These are phyloP conservation scores for Drosophila kikkawai DNA, from an alignment of 1,140 invertebrate species.

Conservation along the genomic window DNA sequence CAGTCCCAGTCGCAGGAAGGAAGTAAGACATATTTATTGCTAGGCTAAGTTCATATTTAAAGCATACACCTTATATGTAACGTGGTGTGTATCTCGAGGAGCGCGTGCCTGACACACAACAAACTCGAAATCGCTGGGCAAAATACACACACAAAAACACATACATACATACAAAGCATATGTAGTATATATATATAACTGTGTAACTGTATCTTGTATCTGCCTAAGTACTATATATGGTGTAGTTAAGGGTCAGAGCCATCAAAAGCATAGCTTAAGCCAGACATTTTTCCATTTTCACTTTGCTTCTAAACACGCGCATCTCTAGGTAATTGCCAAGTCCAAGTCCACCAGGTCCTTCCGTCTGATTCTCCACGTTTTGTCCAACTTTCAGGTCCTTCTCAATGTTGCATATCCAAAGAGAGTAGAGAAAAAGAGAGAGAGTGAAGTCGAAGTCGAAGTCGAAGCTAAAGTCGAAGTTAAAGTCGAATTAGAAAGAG, in stretches of 20 bases:
- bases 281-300: conserved; percentile 34
- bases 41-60: conserved; percentile 75
- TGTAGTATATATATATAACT: conserved; percentile 20
- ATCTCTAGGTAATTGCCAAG: conserved; percentile 20
- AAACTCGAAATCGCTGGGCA: conserved; percentile 12
- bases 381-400: conserved; percentile 3
- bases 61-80: conserved; percentile 35
- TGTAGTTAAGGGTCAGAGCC: conserved; percentile 55
- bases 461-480: no score
- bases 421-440: background rate
- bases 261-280: conserved; percentile 68
- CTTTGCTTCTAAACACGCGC: conserved; percentile 19
- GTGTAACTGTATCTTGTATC: conserved; percentile 19
- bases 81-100: conserved; percentile 47
- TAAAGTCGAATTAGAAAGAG: background rate
- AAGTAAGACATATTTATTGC: conserved; percentile 68
- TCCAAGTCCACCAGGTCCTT: background rate
- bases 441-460: no score
- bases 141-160: background rate
- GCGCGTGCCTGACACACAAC: conserved; percentile 57
- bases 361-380: conserved; percentile 15
- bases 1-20: conserved; percentile 17
- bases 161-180: conserved; percentile 16
- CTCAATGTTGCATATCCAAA: conserved; percentile 23
- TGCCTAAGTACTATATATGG: conserved; percentile 18